phyloP scores from a whole-genome alignment of 2,797 vertebrate genomes.

The Squalus acanthias region DNA sequence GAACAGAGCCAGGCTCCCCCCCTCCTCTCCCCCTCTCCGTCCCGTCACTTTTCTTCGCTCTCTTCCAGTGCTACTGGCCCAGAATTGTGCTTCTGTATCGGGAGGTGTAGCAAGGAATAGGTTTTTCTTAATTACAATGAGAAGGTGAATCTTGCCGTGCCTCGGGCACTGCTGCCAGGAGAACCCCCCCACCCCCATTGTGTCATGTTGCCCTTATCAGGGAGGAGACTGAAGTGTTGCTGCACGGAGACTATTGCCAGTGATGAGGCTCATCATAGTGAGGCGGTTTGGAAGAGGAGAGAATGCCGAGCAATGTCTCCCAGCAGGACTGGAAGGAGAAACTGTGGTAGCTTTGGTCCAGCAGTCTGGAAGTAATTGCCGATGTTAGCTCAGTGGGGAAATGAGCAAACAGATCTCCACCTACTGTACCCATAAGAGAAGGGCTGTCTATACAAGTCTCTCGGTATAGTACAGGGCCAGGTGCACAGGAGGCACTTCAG shows the following conservation, averaged over 20 bases:
- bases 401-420: too few species aligned
- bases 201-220: neutral
- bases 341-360: neutral
- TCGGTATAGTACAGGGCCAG: too few species aligned
- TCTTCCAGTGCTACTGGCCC: neutral
- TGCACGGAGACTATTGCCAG: neutral
- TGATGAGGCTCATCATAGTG: neutral
- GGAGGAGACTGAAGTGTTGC: neutral
- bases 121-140: neutral
- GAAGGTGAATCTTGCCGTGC: neutral
- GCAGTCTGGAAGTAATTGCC: too few species aligned
- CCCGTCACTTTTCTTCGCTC: neutral
- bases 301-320: neutral
- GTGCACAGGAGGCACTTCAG: too few species aligned
- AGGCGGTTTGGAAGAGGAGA: neutral
- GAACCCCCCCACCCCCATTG: neutral
- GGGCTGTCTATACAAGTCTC: too few species aligned
- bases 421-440: too few species aligned
- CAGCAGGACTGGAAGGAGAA: too few species aligned
- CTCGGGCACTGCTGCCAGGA: neutral
- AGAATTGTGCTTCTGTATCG: neutral
- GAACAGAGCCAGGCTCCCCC: neutral
- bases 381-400: too few species aligned
- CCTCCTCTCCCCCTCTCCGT: neutral
- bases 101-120: neutral